Evolutionary conservation across 2,888 invertebrate genomes (phyloP), one percentile per base, ranked within the genome.

Genomic region (Gerris lacustris): DNA sequence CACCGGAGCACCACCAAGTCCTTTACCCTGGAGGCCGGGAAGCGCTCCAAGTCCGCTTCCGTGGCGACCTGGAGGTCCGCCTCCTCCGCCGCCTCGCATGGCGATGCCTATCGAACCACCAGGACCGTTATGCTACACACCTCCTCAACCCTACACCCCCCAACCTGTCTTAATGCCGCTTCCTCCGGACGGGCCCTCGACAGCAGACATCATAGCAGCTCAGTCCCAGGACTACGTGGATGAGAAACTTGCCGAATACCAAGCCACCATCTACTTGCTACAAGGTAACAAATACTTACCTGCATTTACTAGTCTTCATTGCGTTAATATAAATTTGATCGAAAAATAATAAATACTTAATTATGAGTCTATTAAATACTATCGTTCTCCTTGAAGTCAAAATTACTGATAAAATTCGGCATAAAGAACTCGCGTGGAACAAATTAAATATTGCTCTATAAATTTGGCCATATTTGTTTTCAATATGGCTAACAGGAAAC

Each of bases 211-310:
- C 77, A 94, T 94, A 77, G 94, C 94, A 74, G 91, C 89, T 80
- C 95, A 95, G 82, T 92, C 92, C 73, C 94, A 95, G 83, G 94
- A 95, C 82, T 95, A 94, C 81, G 88, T 95, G 75, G 95, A 95
- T 80, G 95, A 95, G 82, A 92, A 92, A 81, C 85, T 95, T 78
- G 92, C 94, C 69, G 94, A 95, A 83, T 95, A 94, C 81, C 94
- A 94, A 82, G 89, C 91, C 74, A 94, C 94, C 47, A 95, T 95
- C 81, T 88, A 90, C 78, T 88, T 91, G 80, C 83, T 94, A 78
- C 94, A 94, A 87, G 92, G 92, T 92, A 79, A 85, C 87, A 80
- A 66, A 62, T 31, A 2, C 31, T 31, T 31, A n/a, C 31, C 31
- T 31, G 31, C 31, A 31, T 31, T 31, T 31, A 31, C 31, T 31